Evolutionary conservation across 2,888 invertebrate species (phyloP), one percentile per base, ranked within the genome.

Genomic region (Syrista parreyssii): DNA sequence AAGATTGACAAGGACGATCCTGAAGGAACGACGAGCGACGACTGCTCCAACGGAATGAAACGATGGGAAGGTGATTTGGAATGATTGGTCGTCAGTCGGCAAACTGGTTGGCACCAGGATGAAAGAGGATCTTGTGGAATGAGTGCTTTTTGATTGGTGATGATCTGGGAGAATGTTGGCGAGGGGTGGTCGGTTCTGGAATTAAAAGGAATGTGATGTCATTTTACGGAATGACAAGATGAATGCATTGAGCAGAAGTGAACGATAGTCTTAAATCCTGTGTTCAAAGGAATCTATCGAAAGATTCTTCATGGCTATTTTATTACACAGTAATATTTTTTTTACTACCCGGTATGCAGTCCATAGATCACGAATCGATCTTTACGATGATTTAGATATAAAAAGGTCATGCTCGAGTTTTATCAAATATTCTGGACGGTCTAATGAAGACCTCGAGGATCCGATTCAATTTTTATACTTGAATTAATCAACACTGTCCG

Each of bases 281-380:
- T 89, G 90, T 90, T 90, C 90, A 90, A 84, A 89, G 90, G 89
- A 90, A 87, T 84, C 76, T 75, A 80, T 76, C 83, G 84, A 84
- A 83, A 84, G 79, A 85, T 83, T 84, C 80, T 79, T 74, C 79
- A 81, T 69, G 23, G 40, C 40, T 23, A 23, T 55, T 23, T 55
- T 55, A 55, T 55, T 23, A 55, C 40, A 55, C 40, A 55, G 40
- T 55, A 6, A 55, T 55, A 9, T 40, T 55, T 36, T 12, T 36
- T 55, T 23, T 0, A 40, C 23, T 6, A 55, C 40, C 40, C 40
- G 40, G 40, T 55, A 55, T 55, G 23, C 23, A 55, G 40, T 55
- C 23, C 23, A 23, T 15, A 9, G 40, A 55, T 55, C 40, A 23
- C 40, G 40, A 55, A 23, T 55, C 40, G 23, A 55, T 23, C 6